Conservation (phyloP, 2,797 vertebrate genomes). For the Dromococcyx pavoninus region DNA sequence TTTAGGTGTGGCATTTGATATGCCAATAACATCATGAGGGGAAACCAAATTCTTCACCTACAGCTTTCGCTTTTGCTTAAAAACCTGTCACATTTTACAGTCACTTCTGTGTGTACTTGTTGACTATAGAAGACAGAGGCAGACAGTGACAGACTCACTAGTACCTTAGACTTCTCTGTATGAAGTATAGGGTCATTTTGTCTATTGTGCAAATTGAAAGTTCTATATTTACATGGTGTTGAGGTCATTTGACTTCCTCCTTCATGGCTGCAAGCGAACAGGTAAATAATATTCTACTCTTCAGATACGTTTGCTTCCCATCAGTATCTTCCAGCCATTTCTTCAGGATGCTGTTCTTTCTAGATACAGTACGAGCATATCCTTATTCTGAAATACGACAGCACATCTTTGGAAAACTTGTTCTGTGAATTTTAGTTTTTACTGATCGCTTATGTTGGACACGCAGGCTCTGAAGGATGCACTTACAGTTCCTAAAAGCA, state of each 20-base stretch:
- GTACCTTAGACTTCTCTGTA: not conserved
- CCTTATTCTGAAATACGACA: not conserved
- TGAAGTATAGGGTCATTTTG: not conserved
- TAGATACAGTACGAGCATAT: not conserved
- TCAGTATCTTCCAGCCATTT: not conserved
- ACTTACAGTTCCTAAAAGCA: not conserved
- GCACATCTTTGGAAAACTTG: not conserved
- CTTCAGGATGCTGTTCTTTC: not conserved
- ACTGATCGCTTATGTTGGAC: not conserved
- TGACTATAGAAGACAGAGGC: not conserved
- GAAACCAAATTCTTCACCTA: not conserved
- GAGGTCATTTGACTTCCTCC: not conserved
- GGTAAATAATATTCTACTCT: not conserved
- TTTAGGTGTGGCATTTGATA: not conserved
- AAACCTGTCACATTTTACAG: not conserved
- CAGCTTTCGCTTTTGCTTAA: not conserved
- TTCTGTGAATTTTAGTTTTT: not conserved
- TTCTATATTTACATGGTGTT: not conserved
- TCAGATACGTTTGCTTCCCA: not conserved
- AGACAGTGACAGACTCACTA: not conserved
- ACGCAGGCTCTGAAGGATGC: not conserved
- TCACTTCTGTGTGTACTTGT: not conserved
- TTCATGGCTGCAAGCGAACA: not conserved
- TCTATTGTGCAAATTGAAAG: not conserved
- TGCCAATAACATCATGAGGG: accelerated